These are phyloP conservation scores for Akabosia matsudoensis DNA, from an alignment of 1,140 invertebrate species.

Conservation along the genomic window DNA sequence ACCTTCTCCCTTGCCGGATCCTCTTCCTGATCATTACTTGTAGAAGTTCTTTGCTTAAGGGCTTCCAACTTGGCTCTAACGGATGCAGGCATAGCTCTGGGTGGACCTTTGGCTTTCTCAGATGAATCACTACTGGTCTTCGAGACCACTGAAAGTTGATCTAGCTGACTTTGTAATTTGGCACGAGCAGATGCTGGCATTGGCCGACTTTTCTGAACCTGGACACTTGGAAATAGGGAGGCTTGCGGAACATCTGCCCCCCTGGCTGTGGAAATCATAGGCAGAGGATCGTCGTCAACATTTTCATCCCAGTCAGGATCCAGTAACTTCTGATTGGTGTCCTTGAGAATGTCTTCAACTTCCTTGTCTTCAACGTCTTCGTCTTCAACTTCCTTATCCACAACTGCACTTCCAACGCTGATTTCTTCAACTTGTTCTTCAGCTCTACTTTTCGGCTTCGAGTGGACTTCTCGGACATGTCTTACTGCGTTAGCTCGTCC, in stretches of 20 bases:
- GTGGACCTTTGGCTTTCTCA: background rate
- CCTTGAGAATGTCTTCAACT: background rate
- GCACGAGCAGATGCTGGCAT: background rate
- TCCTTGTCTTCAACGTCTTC: background rate
- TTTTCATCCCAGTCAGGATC: background rate
- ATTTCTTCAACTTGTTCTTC: background rate
- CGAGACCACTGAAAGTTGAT: too few relatives aligned
- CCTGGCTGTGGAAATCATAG: background rate
- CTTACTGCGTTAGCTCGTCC: background rate
- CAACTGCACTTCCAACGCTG: background rate
- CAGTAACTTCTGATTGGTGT: background rate
- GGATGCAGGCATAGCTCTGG: slow-evolving; percentile 3
- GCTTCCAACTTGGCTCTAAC: background rate
- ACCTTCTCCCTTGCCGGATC: too few relatives aligned
- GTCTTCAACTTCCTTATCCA: background rate
- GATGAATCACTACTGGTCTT: background rate
- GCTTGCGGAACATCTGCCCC: background rate
- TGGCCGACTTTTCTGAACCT: too few relatives aligned
- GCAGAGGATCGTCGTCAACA: background rate
- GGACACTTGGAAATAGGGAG: background rate
- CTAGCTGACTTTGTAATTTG: background rate
- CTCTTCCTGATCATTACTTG: too few relatives aligned
- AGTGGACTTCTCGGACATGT: background rate
- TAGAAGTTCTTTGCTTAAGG: background rate
- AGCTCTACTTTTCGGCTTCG: background rate